A percentile compares a stretch with the other conserved stretches of the same genome.
Evolutionary conservation across 2,888 invertebrate species (phyloP).

Genomic region (Phaonia tiefii): DNA sequence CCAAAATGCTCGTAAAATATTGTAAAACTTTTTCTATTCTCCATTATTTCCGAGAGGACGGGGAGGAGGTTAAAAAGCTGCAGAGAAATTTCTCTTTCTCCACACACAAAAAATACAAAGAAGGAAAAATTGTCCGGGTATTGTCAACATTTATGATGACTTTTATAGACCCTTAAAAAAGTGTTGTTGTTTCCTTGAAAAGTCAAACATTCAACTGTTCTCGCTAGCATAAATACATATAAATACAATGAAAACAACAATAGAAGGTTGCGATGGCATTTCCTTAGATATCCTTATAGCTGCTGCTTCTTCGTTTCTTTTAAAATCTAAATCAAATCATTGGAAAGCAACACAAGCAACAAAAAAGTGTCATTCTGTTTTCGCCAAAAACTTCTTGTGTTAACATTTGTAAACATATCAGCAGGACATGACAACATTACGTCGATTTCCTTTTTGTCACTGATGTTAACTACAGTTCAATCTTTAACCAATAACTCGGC

Average conservation of each 20-base stretch:
- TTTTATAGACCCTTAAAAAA: slow-evolving; percentile 63
- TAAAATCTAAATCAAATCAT: not conserved
- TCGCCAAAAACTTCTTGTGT: slow-evolving; percentile 26
- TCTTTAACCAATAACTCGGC: slow-evolving; percentile 17
- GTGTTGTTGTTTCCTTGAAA: slow-evolving; percentile 40
- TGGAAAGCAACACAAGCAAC: not conserved
- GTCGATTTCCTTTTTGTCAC: slow-evolving; percentile 44
- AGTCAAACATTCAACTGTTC: slow-evolving; percentile 35
- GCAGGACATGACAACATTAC: slow-evolving; percentile 48
- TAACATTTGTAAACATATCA: slow-evolving; percentile 45
- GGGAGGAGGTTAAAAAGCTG: no score
- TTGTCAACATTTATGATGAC: slow-evolving; percentile 66
- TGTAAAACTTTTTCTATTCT: slow-evolving; percentile 46
- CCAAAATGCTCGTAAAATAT: slow-evolving; percentile 57
- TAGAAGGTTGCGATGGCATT: slow-evolving; percentile 30
- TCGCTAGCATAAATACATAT: slow-evolving; percentile 3
- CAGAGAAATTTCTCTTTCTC: slow-evolving; percentile 27
- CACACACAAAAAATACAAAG: not conserved
- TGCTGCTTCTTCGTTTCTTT: not conserved
- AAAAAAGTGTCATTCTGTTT: not conserved
- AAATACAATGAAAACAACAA: not conserved
- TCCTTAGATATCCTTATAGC: not conserved
- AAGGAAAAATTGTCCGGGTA: slow-evolving; percentile 48
- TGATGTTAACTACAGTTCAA: slow-evolving; percentile 39
- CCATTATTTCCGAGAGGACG: slow-evolving; percentile 27